Evolutionary conservation across 1,140 invertebrate species (phyloP).

Genomic region (Sitodiplosis mosellana): DNA sequence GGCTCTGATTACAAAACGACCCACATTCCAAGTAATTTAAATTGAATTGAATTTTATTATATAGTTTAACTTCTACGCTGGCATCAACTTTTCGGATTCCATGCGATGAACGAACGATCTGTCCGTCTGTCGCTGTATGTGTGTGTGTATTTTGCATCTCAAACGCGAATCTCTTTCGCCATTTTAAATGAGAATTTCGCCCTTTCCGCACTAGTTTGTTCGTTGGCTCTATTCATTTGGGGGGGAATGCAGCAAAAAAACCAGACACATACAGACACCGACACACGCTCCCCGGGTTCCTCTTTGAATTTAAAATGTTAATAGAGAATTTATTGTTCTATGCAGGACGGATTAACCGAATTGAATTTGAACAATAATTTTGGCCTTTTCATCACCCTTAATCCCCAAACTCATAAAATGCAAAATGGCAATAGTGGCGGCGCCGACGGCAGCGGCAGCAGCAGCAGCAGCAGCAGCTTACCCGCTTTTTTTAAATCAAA

Average conservation of each 20-base stretch:
- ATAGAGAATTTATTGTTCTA: slow-evolving; percentile 4
- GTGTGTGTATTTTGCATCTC: background rate
- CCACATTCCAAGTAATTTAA: slow-evolving; percentile 30
- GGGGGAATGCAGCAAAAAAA: too few species aligned
- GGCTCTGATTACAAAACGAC: slow-evolving; percentile 52
- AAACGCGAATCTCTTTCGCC: background rate
- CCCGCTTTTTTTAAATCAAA: slow-evolving; percentile 46
- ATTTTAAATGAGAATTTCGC: too few species aligned
- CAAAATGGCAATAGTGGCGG: too few species aligned
- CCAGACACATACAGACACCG: too few species aligned
- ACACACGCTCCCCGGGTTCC: too few species aligned
- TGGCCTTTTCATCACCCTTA: slow-evolving; percentile 88
- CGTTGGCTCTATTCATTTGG: too few species aligned
- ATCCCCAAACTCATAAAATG: slow-evolving; percentile 80
- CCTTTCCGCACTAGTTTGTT: too few species aligned
- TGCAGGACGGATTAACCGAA: slow-evolving; percentile 67
- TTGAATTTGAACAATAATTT: slow-evolving; percentile 66
- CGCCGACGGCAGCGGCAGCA: too few species aligned
- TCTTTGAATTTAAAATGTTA: background rate
- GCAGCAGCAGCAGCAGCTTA: slow-evolving; percentile 6
- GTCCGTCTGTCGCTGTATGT: background rate
- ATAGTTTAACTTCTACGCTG: too few species aligned
- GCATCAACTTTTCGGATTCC: background rate
- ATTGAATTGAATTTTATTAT: too few species aligned
- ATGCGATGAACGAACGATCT: background rate